A percentile compares a stretch with the other conserved stretches of the same genome.
phyloP scores from a whole-genome alignment of 2,113 vertebrate genomes.

The Syngnathus typhle region DNA sequence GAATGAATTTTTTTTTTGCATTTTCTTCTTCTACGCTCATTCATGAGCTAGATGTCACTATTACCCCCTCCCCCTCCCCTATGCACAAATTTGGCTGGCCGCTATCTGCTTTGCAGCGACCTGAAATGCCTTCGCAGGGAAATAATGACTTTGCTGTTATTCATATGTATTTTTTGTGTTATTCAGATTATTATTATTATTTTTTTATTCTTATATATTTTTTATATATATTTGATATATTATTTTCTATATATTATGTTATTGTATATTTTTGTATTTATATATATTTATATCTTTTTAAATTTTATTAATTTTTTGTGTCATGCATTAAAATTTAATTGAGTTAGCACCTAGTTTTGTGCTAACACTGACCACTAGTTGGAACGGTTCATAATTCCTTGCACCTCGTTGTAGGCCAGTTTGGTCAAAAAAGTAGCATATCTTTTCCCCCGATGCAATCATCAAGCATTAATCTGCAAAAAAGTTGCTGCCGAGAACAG shows the following conservation, averaged over 20 bases:
- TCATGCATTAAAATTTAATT: no score
- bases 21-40: slow-evolving; percentile 33
- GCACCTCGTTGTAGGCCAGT: neutral
- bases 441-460: no score
- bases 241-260: no score
- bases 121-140: slow-evolving; percentile 54
- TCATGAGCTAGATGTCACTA: slow-evolving; percentile 39
- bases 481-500: slow-evolving; percentile 6
- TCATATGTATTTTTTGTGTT: no score
- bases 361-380: neutral
- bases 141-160: slow-evolving; percentile 27
- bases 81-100: slow-evolving; percentile 56
- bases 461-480: neutral
- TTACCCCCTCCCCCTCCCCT: neutral
- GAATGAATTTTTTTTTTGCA: slow-evolving; percentile 32
- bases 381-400: neutral
- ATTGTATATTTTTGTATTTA: no score
- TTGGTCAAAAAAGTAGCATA: no score
- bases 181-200: no score
- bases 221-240: no score
- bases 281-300: no score
- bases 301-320: no score
- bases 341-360: neutral
- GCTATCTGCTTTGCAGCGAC: slow-evolving; percentile 60
- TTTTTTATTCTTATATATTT: no score